Evolutionary conservation across 2,888 invertebrate genomes (phyloP).

Genomic region (Halictus ligatus): DNA sequence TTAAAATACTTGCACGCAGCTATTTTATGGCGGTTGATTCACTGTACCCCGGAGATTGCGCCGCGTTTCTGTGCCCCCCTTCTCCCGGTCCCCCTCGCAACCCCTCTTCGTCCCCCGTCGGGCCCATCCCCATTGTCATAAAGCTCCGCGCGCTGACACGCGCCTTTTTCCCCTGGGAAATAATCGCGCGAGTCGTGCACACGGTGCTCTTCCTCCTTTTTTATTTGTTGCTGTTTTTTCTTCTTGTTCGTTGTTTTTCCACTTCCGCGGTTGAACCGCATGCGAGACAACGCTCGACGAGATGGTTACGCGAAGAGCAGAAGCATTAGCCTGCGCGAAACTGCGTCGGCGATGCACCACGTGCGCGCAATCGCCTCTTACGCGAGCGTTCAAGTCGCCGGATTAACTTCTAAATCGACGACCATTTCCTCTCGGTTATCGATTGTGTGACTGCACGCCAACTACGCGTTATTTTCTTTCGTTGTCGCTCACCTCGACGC

Average conservation of each 20-base stretch:
- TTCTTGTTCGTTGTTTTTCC: background rate
- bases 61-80: background rate
- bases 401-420: slow-evolving; percentile 2
- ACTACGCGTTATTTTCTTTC: background rate
- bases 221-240: background rate
- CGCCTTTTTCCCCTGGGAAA: slow-evolving; percentile 11
- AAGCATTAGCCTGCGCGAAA: slow-evolving; percentile 4
- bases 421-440: background rate
- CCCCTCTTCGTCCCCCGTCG: background rate
- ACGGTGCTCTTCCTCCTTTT: background rate
- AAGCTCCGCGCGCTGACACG: slow-evolving; percentile 25
- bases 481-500: background rate
- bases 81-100: background rate
- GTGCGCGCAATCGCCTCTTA: background rate
- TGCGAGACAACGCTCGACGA: background rate
- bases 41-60: slow-evolving; percentile 38
- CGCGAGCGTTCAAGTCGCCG: slow-evolving; percentile 3
- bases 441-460: background rate
- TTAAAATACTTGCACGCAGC: slow-evolving; percentile 72
- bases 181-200: background rate
- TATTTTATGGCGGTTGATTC: slow-evolving; percentile 66
- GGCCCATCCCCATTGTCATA: slow-evolving; percentile 17
- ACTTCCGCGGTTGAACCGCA: background rate
- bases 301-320: background rate
- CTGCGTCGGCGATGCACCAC: background rate